These are phyloP conservation scores for Latrodectus elegans DNA, from an alignment of 2,888 invertebrate genomes.

Conservation along the genomic window DNA sequence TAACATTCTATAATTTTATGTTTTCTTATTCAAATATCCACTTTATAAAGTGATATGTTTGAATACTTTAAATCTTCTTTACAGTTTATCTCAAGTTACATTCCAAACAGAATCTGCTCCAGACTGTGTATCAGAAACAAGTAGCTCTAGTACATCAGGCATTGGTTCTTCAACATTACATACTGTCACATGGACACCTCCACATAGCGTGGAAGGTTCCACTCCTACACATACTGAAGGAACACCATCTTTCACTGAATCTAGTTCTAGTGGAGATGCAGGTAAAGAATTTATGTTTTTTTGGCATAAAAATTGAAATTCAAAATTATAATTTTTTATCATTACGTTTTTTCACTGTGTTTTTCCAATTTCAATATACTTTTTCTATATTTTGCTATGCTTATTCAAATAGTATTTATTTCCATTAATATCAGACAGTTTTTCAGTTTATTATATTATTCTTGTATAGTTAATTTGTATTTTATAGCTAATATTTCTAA, in stretches of 20 bases:
- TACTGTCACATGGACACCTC: conserved; percentile 74
- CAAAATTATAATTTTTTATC: too few species aligned
- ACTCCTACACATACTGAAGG: conserved; percentile 99
- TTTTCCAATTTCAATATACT: too few species aligned
- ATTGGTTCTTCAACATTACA: conserved; percentile 69
- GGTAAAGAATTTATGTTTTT: conserved; percentile 60
- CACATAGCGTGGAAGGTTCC: conserved; percentile 75
- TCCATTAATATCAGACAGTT: too few species aligned
- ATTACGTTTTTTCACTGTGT: too few species aligned
- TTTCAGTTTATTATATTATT: too few species aligned
- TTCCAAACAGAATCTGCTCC: conserved; percentile 71
- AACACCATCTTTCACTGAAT: conserved; percentile 97
- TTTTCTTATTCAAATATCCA: neutral
- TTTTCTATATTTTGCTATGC: too few species aligned
- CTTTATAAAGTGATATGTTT: neutral
- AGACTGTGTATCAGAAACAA: conserved; percentile 71
- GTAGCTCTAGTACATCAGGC: conserved; percentile 72
- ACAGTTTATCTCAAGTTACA: conserved; percentile 71
- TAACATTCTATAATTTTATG: too few species aligned
- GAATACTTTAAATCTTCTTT: neutral
- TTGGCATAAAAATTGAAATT: too few species aligned
- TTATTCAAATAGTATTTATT: too few species aligned
- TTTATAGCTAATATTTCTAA: too few species aligned
- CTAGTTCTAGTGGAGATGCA: conserved; percentile 82
- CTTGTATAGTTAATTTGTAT: too few species aligned